A percentile compares a stretch with the other conserved stretches of the same genome.
Conservation (phyloP, 1,140 invertebrate genomes). For the Andricus grossulariae region DNA sequence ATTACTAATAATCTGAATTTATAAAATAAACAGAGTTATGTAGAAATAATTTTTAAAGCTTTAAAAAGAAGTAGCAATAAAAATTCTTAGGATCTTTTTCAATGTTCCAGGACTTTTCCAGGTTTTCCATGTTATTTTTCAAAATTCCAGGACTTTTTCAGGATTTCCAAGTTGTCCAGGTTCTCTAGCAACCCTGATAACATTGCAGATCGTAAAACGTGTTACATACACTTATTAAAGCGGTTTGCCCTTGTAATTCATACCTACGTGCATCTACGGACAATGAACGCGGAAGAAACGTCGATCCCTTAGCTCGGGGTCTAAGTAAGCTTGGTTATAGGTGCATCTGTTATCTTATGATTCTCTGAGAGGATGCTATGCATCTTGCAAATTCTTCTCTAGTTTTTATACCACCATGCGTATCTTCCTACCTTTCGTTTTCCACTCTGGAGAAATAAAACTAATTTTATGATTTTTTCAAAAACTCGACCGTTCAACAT, state of each 20-base stretch:
- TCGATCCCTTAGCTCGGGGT: conserved; percentile 21
- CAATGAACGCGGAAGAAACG: conserved; percentile 61
- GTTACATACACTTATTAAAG: not conserved
- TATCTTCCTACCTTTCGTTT: not conserved
- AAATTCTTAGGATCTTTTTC: too few species aligned
- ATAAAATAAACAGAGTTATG: too few species aligned
- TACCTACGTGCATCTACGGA: conserved; percentile 42
- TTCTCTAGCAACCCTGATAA: not conserved
- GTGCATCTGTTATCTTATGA: conserved; percentile 23
- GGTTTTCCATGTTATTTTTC: too few species aligned
- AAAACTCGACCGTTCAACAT: too few species aligned
- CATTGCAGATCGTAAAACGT: not conserved
- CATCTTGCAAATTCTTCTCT: conserved; percentile 16
- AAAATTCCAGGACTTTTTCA: too few species aligned
- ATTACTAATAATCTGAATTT: too few species aligned
- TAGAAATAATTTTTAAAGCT: too few species aligned
- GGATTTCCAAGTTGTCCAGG: too few species aligned
- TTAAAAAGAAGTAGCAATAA: too few species aligned
- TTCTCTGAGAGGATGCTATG: not conserved
- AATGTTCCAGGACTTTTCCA: too few species aligned
- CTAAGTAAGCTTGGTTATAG: not conserved
- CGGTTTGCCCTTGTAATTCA: not conserved
- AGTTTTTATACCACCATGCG: not conserved
- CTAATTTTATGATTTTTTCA: too few species aligned
- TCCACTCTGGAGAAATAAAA: too few species aligned